Percentiles rank a stretch among this genome's conserved stretches.
phyloP scores from a whole-genome alignment of 2,888 invertebrate genomes.

The Plemyria rubiginata region DNA sequence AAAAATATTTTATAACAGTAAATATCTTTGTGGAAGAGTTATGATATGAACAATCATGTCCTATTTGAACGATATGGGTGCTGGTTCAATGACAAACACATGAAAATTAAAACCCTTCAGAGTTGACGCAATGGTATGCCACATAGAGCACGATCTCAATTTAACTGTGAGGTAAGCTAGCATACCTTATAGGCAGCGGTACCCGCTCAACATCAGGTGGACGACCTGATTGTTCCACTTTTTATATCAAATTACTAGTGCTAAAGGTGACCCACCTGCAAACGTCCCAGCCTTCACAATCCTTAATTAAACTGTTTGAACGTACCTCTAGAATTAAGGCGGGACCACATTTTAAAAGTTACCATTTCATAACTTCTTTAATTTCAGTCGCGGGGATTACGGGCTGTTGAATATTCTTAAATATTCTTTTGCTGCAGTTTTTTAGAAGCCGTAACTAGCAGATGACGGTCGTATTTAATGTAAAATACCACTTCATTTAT shows the following conservation, averaged over 20 bases:
- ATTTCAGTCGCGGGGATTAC: constrained; percentile 61
- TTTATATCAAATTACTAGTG: background rate
- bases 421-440: constrained; percentile 48
- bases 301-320: constrained; percentile 60
- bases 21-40: too few species aligned
- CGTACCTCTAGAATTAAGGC: constrained; percentile 51
- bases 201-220: too few species aligned
- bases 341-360: constrained; percentile 52
- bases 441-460: background rate
- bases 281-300: constrained; percentile 45
- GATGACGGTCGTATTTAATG: background rate
- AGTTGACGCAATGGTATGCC: too few species aligned
- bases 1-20: too few species aligned
- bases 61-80: too few species aligned
- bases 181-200: too few species aligned
- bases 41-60: too few species aligned
- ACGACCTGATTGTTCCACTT: too few species aligned
- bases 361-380: constrained; percentile 68
- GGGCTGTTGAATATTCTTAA: constrained; percentile 60
- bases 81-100: too few species aligned
- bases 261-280: constrained; percentile 30
- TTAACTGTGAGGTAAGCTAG: too few species aligned
- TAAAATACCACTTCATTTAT: background rate
- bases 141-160: too few species aligned
- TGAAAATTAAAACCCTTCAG: too few species aligned